Evolutionary conservation across 2,888 invertebrate genomes (phyloP), one percentile per base, ranked within the genome.

Genomic region (Punctoribates punctum): DNA sequence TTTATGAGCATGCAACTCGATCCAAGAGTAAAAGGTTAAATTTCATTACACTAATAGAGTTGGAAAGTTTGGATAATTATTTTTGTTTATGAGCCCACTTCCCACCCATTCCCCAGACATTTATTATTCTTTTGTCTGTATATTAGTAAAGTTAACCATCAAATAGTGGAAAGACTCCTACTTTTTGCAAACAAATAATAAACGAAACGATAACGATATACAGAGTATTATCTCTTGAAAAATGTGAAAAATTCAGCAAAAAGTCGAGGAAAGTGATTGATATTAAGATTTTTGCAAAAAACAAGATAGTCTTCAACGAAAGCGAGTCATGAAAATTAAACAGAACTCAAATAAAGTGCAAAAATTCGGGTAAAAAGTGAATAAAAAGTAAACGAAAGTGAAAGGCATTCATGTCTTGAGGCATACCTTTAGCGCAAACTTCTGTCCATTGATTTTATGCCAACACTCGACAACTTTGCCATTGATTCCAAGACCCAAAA

Each of bases 401-500:
- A 51, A 11, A n/a, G 5, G 2, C 11, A 51, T 1, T 20, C 17
- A 51, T 34, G 34, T 34, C 8, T 51, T 74, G n/a, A 27, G 3
- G 72, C 75, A 83, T 84, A 95, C 95, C 88, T 99, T 99, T 75
- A 99, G 85, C 0, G 98, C 98, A 82, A 89, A 93, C 84, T 94
- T 94, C 80, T 89, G 87, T 70, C 90, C 89, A 0, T 89, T 90
- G 73, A 86, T 86, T 81, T 90, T 91, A 78, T 89, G 88, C 82
- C 89, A 91, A 85, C 97, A 98, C 86, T 97, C 93, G 23, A 99
- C 92, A 75, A 99, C 98, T 89, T 98, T 98, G 79, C 98, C 98
- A 85, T 97, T 99, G 81, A 99, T 97, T 15, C 98, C 98, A 79
- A 97, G 88, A 65, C 98, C 98, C 78, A 99, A 88, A 62, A 98